Evolutionary conservation across 2,888 invertebrate species (phyloP).

Genomic region (Drosophila neotestacea): DNA sequence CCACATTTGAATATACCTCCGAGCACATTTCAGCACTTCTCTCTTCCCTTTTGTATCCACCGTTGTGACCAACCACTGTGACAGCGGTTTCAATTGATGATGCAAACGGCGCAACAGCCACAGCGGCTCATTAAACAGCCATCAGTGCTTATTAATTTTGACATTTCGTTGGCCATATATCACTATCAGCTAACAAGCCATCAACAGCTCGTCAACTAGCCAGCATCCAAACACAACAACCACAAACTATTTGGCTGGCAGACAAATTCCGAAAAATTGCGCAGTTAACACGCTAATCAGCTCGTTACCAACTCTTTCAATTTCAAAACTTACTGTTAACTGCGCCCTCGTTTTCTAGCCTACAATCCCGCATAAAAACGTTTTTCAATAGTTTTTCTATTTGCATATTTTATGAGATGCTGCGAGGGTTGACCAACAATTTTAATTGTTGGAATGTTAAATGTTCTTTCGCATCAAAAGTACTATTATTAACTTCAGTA

Average conservation of each 20-base stretch:
- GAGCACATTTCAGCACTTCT: not conserved
- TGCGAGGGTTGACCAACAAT: slow-evolving; percentile 21
- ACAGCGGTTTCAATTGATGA: slow-evolving; percentile 48
- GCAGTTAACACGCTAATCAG: slow-evolving; percentile 66
- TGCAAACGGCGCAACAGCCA: slow-evolving; percentile 40
- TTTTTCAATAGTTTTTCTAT: slow-evolving; percentile 32
- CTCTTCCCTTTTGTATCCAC: not conserved
- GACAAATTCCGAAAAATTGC: slow-evolving; percentile 51
- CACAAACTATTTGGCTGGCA: slow-evolving; percentile 24
- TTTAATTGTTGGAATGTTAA: no score
- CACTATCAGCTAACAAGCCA: slow-evolving; percentile 63
- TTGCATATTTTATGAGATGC: not conserved
- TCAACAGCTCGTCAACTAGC: slow-evolving; percentile 55
- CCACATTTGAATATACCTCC: not conserved
- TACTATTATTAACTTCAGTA: no score
- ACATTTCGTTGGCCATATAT: slow-evolving; percentile 72
- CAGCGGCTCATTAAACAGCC: slow-evolving; percentile 63
- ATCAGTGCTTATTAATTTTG: slow-evolving; percentile 71
- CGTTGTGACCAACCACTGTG: slow-evolving; percentile 8
- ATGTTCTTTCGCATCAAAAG: not conserved
- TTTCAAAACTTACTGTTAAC: slow-evolving; percentile 12
- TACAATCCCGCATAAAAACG: slow-evolving; percentile 26
- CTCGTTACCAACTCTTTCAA: slow-evolving; percentile 64
- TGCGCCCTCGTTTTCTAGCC: slow-evolving; percentile 26
- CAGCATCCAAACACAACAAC: slow-evolving; percentile 14